A percentile compares a stretch with the other conserved stretches of the same genome.
phyloP scores from a whole-genome alignment of 2,797 vertebrate genomes.

The Malurus splendens region DNA sequence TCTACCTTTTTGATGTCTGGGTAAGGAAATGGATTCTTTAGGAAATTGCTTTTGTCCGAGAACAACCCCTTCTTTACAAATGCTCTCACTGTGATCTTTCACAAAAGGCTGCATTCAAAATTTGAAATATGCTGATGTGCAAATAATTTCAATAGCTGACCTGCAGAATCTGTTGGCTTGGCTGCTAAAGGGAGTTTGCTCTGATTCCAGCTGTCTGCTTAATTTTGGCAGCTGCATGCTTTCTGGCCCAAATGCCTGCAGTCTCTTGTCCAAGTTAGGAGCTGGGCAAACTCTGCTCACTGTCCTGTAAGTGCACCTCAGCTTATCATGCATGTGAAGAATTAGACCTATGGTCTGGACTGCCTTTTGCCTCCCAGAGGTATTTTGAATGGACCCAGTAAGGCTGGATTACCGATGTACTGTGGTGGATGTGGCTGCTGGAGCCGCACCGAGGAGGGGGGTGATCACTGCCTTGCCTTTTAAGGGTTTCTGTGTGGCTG shows the following conservation, averaged over 20 bases:
- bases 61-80: background rate
- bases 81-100: background rate
- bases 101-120: background rate
- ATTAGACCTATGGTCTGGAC: background rate
- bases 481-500: background rate
- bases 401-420: background rate
- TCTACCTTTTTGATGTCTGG: constrained; percentile 6
- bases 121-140: background rate
- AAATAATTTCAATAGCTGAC: constrained; percentile 37
- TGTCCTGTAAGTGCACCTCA: background rate
- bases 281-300: background rate
- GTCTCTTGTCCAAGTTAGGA: constrained; percentile 34
- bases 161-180: constrained; percentile 21
- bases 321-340: background rate
- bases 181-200: background rate
- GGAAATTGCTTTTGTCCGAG: background rate
- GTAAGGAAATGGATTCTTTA: constrained; percentile 24
- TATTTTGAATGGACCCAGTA: background rate
- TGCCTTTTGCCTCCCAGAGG: background rate
- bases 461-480: background rate
- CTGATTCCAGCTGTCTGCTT: background rate
- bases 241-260: background rate
- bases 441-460: background rate
- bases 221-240: background rate
- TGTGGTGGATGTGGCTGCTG: background rate